These are phyloP conservation scores for Thamnophis sirtalis DNA, from an alignment of 2,113 vertebrate species.

Conservation along the genomic window DNA sequence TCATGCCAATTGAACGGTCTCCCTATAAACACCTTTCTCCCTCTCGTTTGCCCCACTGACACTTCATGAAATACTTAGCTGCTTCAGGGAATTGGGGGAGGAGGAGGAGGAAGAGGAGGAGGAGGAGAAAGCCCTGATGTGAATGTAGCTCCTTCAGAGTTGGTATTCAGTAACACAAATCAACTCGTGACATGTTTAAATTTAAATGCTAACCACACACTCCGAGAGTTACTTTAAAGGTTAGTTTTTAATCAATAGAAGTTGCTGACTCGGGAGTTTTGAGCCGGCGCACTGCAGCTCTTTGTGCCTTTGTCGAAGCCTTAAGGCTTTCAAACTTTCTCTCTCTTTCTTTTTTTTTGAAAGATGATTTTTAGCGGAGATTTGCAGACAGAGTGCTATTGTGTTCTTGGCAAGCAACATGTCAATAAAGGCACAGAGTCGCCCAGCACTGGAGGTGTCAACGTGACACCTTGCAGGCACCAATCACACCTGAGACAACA, in stretches of 20 bases:
- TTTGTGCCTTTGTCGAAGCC: constrained; percentile 77
- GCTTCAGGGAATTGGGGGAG: constrained; percentile 78
- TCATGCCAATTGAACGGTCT: constrained; percentile 33
- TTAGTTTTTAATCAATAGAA: constrained; percentile 99
- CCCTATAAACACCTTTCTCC: constrained; percentile 61
- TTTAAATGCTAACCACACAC: constrained; percentile 87
- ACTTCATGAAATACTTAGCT: constrained; percentile 83
- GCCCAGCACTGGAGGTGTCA: constrained; percentile 72
- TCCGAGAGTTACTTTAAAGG: constrained; percentile 95
- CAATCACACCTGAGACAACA: constrained; percentile 62
- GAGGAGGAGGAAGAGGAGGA: neutral
- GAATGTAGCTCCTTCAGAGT: constrained; percentile 80
- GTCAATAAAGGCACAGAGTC: constrained; percentile 75
- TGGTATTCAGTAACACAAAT: constrained; percentile 82
- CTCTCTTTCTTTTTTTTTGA: constrained; percentile 52
- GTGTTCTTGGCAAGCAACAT: constrained; percentile 74
- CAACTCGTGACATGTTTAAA: constrained; percentile 87
- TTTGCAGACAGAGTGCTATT: constrained; percentile 77
- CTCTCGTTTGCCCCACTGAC: constrained; percentile 72
- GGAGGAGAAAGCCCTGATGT: constrained; percentile 69
- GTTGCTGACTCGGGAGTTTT: constrained; percentile 95
- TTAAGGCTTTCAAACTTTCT: constrained; percentile 78
- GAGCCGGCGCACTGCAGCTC: constrained; percentile 80
- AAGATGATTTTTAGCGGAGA: constrained; percentile 85
- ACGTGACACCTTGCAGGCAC: constrained; percentile 69